Percentiles rank a stretch among this genome's conserved stretches.
Conservation (phyloP, 1,140 invertebrate species). For the Zophobas atratus region DNA sequence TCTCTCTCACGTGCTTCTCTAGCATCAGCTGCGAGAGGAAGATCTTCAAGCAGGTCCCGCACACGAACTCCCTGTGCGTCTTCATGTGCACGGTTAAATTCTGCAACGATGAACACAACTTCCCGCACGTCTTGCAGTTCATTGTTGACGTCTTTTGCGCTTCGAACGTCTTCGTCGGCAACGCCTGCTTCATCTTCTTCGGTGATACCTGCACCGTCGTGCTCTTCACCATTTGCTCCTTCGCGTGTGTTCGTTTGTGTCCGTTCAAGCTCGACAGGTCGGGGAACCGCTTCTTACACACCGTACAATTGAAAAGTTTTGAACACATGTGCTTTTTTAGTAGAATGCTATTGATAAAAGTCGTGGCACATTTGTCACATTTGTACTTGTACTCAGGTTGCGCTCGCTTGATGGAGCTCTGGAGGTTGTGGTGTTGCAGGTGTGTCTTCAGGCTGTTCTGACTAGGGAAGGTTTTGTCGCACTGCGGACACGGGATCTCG, state of each 20-base stretch:
- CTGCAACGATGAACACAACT: slow-evolving; percentile 55
- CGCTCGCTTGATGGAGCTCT: slow-evolving; percentile 53
- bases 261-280: slow-evolving; percentile 55
- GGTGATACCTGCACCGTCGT: slow-evolving; percentile 59
- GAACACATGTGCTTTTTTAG: slow-evolving; percentile 58
- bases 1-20: slow-evolving; percentile 57
- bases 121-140: slow-evolving; percentile 59
- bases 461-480: slow-evolving; percentile 73
- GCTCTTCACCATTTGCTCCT: slow-evolving; percentile 59
- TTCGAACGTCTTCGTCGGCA: slow-evolving; percentile 17
- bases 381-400: slow-evolving; percentile 57
- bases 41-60: slow-evolving; percentile 52
- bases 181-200: slow-evolving; percentile 48
- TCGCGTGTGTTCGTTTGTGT: slow-evolving; percentile 62
- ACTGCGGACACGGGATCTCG: slow-evolving; percentile 70
- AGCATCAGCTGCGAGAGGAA: slow-evolving; percentile 59
- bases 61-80: slow-evolving; percentile 58
- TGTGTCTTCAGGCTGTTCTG: slow-evolving; percentile 74
- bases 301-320: slow-evolving; percentile 51
- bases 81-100: slow-evolving; percentile 56
- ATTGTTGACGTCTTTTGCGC: slow-evolving; percentile 31
- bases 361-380: slow-evolving; percentile 58
- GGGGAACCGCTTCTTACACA: slow-evolving; percentile 60
- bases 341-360: slow-evolving; percentile 62
- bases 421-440: slow-evolving; percentile 64